These are phyloP conservation scores for Forbesichthys agassizii DNA, from an alignment of 2,113 vertebrate species.

Conservation along the genomic window DNA sequence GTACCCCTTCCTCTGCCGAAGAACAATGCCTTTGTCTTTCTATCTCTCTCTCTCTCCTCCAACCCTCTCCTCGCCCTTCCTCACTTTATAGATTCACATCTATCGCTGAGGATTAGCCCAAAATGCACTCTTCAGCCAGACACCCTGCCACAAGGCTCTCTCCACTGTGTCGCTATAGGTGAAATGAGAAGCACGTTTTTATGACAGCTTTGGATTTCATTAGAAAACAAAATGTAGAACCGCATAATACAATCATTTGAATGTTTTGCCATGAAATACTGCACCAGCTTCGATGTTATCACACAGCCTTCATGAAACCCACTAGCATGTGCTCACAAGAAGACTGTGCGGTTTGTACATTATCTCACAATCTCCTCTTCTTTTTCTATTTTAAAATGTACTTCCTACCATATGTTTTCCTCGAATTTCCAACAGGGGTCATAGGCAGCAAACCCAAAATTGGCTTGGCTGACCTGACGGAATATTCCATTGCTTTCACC, in stretches of 20 bases:
- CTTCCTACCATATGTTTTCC: conserved; percentile 20
- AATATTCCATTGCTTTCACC: conserved; percentile 17
- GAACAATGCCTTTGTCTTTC: background rate
- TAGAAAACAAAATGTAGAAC: conserved; percentile 18
- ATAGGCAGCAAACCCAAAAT: conserved; percentile 26
- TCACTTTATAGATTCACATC: background rate
- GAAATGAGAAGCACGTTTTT: conserved; percentile 50
- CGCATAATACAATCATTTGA: conserved; percentile 8
- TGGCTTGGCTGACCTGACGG: background rate
- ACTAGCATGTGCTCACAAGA: conserved; percentile 22
- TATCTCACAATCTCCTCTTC: conserved; percentile 41
- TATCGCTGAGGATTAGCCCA: conserved; percentile 29
- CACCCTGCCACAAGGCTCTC: conserved; percentile 35
- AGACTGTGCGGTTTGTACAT: conserved; percentile 27
- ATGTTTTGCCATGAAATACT: conserved; percentile 37
- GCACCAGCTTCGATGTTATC: conserved; percentile 46
- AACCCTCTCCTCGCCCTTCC: conserved; percentile 4
- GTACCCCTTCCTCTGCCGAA: background rate
- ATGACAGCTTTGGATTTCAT: conserved; percentile 34
- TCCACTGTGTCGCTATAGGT: conserved; percentile 23
- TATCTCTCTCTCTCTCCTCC: background rate
- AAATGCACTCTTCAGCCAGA: conserved; percentile 33
- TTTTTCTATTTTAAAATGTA: conserved; percentile 44
- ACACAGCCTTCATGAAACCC: background rate
- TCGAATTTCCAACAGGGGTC: conserved; percentile 21